A percentile compares a stretch with the other conserved stretches of the same genome.
These are phyloP conservation scores for Aleadryas rufinucha DNA, from an alignment of 2,113 vertebrate genomes.

Conservation along the genomic window DNA sequence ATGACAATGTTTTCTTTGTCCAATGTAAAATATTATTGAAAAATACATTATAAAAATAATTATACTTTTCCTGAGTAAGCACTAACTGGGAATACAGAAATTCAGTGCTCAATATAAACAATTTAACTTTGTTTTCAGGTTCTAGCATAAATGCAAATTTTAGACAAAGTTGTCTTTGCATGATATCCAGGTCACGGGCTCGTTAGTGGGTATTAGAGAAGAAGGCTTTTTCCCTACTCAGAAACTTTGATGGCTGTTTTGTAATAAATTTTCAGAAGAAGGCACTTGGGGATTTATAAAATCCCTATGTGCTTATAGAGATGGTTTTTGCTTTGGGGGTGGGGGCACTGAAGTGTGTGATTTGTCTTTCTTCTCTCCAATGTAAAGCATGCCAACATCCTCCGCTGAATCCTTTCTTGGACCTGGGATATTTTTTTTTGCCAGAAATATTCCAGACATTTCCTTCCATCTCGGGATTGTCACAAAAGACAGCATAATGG, in stretches of 20 bases:
- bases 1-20: not conserved
- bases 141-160: not conserved
- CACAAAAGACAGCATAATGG: conserved; percentile 57
- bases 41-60: not conserved
- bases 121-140: not conserved
- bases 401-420: not conserved
- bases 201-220: not conserved
- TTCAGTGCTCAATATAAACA: not conserved
- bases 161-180: not conserved
- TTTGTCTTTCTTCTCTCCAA: not conserved
- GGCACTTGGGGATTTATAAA: not conserved
- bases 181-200: not conserved
- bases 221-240: not conserved
- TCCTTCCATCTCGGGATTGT: not conserved
- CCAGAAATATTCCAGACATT: conserved; percentile 44
- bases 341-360: not conserved
- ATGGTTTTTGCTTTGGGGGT: conserved; percentile 12
- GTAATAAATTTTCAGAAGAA: not conserved
- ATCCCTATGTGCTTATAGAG: not conserved
- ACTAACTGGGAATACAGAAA: not conserved
- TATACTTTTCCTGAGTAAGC: not conserved
- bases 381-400: not conserved
- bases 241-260: not conserved
- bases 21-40: not conserved
- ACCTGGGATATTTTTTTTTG: not conserved